Conservation (phyloP, 2,888 invertebrate genomes). For the Pachymerium ferrugineum region DNA sequence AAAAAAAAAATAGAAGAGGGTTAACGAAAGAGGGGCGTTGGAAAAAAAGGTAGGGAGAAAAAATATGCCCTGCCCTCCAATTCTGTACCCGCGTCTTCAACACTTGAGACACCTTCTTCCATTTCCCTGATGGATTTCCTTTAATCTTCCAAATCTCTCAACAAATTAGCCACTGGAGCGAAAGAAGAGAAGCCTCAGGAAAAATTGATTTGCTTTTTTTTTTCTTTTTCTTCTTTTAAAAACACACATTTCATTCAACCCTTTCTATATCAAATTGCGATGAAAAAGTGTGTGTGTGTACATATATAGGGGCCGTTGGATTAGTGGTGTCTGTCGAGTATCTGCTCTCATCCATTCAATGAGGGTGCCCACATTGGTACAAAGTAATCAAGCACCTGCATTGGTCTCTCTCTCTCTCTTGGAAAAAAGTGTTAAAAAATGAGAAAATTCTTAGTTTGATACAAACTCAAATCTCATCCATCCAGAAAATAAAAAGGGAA, state of each 20-base stretch:
- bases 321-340: background rate
- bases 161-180: conserved; percentile 16
- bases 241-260: background rate
- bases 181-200: conserved; percentile 25
- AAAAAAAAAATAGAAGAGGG: background rate
- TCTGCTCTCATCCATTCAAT: conserved; percentile 8
- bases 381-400: conserved; percentile 8
- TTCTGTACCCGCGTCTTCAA: background rate
- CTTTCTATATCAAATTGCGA: conserved; percentile 1
- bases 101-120: background rate
- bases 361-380: background rate
- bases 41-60: background rate
- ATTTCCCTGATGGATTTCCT: conserved; percentile 29
- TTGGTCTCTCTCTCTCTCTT: background rate
- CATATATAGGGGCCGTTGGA: background rate
- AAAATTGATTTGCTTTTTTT: background rate
- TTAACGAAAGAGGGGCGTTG: background rate
- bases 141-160: conserved; percentile 28
- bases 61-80: background rate
- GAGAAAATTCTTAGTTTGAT: background rate
- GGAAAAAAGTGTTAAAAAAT: conserved; percentile 4
- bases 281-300: background rate
- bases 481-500: background rate
- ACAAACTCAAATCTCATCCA: background rate
- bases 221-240: background rate